Evolutionary conservation across 2,113 vertebrate genomes (phyloP), one percentile per base, ranked within the genome.

Genomic region (Sardina pilchardus): DNA sequence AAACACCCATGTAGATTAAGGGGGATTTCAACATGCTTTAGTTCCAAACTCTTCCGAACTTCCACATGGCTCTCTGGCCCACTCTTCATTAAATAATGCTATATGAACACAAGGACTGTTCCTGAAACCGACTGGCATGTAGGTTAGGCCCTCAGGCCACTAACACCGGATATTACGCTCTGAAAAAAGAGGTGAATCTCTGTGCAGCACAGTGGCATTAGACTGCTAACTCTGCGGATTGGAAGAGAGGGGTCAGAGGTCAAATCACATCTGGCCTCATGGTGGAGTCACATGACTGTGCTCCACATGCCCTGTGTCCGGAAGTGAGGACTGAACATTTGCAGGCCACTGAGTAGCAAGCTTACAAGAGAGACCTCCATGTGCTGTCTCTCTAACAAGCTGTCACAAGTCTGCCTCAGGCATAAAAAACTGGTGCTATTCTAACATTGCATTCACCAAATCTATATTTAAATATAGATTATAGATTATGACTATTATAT

Each of bases 271-370:
- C 63, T 71, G 63, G 63, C 63, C 26, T 71, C n/a, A 34, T 71
- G 63, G 63, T 30, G n/a, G 63, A 34, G 63, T 71, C 63, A 71
- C 63, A 71, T 71, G 63, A 71, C 63, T 71, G n/a, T 34, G 26
- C 63, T 71, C 63, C n/a, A 71, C 63, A 71, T 71, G 63, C n/a
- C 53, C 34, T 26, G 19, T n/a, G 43, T 63, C 34, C 39, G 82
- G 34, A 34, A 83, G n/a, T 42, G 34, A 42, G 24, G 10, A 6
- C 30, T 59, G 30, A 14, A 39, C 21, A 30, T 59, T 34, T 59
- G 30, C 63, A 71, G n/a, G 63, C 63, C 63, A 71, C 63, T 14
- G 26, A 34, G 63, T 30, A 34, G 63, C 63, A 30, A 16, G 26
- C 63, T 71, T 26, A 34, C 7, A 6, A 10, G 26, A 34, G 63